Base-by-base conservation (phyloP, 1,140 invertebrate species). In the Cylas formicarius region DNA sequence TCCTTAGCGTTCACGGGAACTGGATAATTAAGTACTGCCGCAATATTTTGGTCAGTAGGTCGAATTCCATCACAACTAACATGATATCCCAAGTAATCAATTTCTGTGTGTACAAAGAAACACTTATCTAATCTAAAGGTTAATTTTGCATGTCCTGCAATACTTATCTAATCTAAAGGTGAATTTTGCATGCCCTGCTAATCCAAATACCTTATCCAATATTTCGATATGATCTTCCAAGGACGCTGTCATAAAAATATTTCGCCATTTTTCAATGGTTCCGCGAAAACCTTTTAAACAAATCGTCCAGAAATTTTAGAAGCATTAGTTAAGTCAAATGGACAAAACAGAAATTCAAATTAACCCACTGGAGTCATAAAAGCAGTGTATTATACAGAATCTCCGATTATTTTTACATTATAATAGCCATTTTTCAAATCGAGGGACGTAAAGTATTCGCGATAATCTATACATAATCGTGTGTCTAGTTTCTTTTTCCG, bases 351-450 rank as follows among this genome's bases (percentile, higher is more conserved):
- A n/a, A n/a, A 62, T 41, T 60, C 56, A 36, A 44, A 61, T 16
- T 62, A 58, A 16, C 48, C 52, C 9, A 34, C 32, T 7, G 47
- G 41, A 11, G 57, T 57, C 9, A 47, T 36, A 38, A 61, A 62
- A 10, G 44, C 44, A 24, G 56, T 59, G 37, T 55, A 46, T 18
- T 53, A 60, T 48, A 63, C 60, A 3, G 58, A 52, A 19, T 57
- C 50, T 27, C 61, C 55, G 1, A 68, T 42, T 1, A 68, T 23
- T 6, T 36, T 44, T 0, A 61, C 50, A 22, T 61, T 53, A 20
- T 54, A 47, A 29, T 51, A 61, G 4, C 50, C 54, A 18, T 38
- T 35, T 19, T 29, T 52, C 4, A 64, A 24, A 46, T 63, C 55
- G 6, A 58, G 27, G 4, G 46, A 48, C 17, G 52, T 56, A 40